These are phyloP conservation scores for Actenoides lindsayi DNA, from an alignment of 2,113 vertebrate species.

Conservation along the genomic window DNA sequence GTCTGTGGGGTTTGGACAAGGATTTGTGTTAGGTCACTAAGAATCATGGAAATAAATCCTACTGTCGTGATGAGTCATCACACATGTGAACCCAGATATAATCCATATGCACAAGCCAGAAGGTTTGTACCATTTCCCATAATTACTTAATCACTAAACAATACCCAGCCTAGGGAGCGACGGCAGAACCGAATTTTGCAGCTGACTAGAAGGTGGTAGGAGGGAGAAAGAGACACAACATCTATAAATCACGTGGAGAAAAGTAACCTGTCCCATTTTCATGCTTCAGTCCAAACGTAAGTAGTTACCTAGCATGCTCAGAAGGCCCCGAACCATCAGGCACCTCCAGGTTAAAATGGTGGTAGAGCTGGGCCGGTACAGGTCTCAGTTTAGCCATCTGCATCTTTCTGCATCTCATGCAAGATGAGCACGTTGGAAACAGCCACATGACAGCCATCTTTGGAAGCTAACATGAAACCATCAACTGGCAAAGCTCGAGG, in stretches of 20 bases:
- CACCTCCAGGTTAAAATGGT: not conserved
- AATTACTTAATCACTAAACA: not conserved
- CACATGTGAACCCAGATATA: not conserved
- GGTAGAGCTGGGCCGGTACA: accelerated
- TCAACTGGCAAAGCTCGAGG: not conserved
- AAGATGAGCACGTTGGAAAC: not conserved
- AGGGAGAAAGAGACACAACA: not conserved
- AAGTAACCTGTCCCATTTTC: not conserved
- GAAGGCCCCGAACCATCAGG: not conserved
- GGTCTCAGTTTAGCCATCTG: not conserved
- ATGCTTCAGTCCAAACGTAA: not conserved
- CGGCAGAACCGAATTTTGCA: not conserved
- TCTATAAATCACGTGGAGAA: not conserved
- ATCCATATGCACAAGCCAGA: not conserved
- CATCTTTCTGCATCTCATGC: not conserved
- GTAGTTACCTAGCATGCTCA: not conserved
- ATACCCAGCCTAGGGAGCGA: not conserved
- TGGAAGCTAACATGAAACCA: not conserved
- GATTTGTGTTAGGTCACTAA: not conserved
- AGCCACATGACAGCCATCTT: not conserved
- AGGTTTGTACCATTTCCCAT: not conserved
- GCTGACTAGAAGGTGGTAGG: not conserved
- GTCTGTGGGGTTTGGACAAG: not conserved
- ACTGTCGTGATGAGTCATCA: no score
- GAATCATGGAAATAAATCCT: not conserved